phyloP scores from a whole-genome alignment of 2,797 vertebrate genomes.

The Meriones psammophilus region DNA sequence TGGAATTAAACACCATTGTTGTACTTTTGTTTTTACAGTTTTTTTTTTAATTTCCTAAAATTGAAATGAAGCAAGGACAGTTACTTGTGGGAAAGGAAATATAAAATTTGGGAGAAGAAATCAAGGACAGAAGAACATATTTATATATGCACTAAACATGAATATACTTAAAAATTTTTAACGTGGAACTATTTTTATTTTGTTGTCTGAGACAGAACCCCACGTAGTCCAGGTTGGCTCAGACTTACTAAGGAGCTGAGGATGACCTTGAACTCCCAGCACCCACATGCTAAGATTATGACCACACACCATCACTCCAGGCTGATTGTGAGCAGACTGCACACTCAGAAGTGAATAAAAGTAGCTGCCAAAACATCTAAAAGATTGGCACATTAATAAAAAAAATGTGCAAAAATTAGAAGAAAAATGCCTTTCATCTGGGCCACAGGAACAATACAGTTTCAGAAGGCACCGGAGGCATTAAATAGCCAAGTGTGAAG shows the following conservation, averaged over 20 bases:
- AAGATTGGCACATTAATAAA: background rate
- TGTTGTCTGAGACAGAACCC: background rate
- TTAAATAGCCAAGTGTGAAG: slow-evolving; percentile 4
- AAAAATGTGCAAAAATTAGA: no score
- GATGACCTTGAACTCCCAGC: background rate
- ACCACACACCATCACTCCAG: background rate
- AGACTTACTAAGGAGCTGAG: background rate
- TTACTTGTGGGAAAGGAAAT: background rate
- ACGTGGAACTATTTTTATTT: background rate
- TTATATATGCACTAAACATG: background rate
- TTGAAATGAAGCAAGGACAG: background rate
- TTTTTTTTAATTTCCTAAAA: background rate
- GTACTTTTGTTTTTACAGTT: background rate
- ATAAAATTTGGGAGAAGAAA: background rate
- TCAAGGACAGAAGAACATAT: background rate
- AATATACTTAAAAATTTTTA: background rate
- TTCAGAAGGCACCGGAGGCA: slow-evolving; percentile 28
- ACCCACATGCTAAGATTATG: no score
- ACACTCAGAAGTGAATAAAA: slow-evolving; percentile 41
- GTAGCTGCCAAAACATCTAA: slow-evolving; percentile 36
- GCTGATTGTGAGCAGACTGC: background rate
- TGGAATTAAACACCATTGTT: background rate
- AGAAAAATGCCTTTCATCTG: background rate
- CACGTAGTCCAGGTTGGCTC: background rate
- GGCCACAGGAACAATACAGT: background rate